Evolutionary conservation across 1,140 invertebrate genomes (phyloP).

Genomic region (Drosophila parvula): DNA sequence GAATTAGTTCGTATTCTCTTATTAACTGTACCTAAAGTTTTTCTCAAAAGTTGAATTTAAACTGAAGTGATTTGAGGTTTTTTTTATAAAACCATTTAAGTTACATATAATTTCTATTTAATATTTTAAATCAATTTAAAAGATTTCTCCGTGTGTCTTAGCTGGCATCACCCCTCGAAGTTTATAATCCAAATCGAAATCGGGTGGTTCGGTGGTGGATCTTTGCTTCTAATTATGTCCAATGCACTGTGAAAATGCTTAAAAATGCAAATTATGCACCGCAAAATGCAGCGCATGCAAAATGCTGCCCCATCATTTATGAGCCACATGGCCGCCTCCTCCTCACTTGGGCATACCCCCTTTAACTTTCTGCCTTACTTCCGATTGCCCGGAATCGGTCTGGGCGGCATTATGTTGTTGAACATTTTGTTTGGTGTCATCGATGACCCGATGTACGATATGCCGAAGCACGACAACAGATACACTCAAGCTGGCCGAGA

Average conservation of each 20-base stretch:
- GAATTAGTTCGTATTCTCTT: too few relatives aligned
- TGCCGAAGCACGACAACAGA: constrained; percentile 11
- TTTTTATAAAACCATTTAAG: too few relatives aligned
- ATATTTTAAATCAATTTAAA: not conserved
- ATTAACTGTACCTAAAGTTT: too few relatives aligned
- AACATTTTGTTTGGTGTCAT: constrained; percentile 64
- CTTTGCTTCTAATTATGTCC: constrained; percentile 72
- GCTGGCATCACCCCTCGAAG: not conserved
- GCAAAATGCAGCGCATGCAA: constrained; percentile 72
- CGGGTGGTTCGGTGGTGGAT: not conserved
- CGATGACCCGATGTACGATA: constrained; percentile 58
- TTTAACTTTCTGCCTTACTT: constrained; percentile 21
- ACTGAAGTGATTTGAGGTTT: too few relatives aligned
- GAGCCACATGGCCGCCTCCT: constrained; percentile 35
- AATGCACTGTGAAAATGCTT: constrained; percentile 78
- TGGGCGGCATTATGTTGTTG: constrained; percentile 63
- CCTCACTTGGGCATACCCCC: not conserved
- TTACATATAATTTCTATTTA: not conserved
- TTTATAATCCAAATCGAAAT: not conserved
- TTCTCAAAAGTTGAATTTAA: too few relatives aligned
- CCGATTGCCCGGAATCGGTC: constrained; percentile 13
- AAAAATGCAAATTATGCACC: constrained; percentile 79
- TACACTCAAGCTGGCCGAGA: not conserved
- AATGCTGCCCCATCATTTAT: constrained; percentile 71
- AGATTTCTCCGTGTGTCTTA: not conserved